These are phyloP conservation scores for Larimichthys polyactis DNA, from an alignment of 2,113 vertebrate species.

Conservation along the genomic window DNA sequence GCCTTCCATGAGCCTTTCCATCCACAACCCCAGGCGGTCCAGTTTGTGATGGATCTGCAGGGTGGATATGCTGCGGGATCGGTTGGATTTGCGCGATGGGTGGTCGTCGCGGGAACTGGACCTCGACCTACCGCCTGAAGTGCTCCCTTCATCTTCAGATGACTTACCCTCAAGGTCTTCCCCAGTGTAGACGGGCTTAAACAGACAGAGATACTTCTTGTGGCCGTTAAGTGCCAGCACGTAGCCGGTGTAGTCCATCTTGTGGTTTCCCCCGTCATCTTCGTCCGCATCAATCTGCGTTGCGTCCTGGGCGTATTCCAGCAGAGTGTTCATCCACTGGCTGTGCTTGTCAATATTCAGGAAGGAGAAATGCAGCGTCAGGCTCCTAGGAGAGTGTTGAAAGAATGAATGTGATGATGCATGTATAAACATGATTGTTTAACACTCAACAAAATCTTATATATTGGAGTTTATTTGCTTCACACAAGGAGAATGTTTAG, in stretches of 20 bases:
- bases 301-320: slow-evolving; percentile 91
- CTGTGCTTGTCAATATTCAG: slow-evolving; percentile 95
- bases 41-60: slow-evolving; percentile 92
- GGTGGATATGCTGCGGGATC: slow-evolving; percentile 82
- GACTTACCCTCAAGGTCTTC: slow-evolving; percentile 85
- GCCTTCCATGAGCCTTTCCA: slow-evolving; percentile 95
- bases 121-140: slow-evolving; percentile 63
- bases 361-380: slow-evolving; percentile 97
- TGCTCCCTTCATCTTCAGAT: slow-evolving; percentile 74
- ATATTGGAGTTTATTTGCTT: background rate
- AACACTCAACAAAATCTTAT: background rate
- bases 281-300: slow-evolving; percentile 88
- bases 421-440: background rate
- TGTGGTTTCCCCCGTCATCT: slow-evolving; percentile 85
- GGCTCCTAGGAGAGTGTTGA: slow-evolving; percentile 84
- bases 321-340: slow-evolving; percentile 91
- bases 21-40: slow-evolving; percentile 94
- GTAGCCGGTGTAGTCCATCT: slow-evolving; percentile 92
- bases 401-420: background rate
- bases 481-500: background rate
- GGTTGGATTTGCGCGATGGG: slow-evolving; percentile 75
- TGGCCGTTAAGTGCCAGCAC: slow-evolving; percentile 96
- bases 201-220: slow-evolving; percentile 98
- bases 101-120: slow-evolving; percentile 75
- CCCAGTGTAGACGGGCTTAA: slow-evolving; percentile 91